Base-by-base conservation (phyloP, 2,113 vertebrate genomes). In the Calonectris borealis region DNA sequence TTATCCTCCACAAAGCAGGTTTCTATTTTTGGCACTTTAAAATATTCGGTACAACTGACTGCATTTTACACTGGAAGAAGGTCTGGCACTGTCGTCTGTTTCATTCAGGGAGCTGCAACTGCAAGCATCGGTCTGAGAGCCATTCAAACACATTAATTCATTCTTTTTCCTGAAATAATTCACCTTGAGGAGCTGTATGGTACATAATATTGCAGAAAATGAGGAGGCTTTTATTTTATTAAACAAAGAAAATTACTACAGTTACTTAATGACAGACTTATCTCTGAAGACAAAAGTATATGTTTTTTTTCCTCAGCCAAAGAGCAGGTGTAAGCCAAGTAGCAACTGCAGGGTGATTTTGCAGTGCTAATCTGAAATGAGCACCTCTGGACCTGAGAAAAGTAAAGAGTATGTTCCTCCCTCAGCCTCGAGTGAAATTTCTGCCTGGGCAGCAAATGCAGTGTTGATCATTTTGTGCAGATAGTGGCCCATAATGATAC, bases 1-100 rank as follows among this genome's bases (percentile, higher is more conserved):
- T 94, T 97, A 88, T 94, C 90, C 88, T 94, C 38, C 83, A 94
- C 92, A 94, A 97, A 98, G 96, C 7, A 9, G 40, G 79, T 78
- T 98, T 97, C 98, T 98, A 96, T 97, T 97, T 98, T 97, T 96
- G 92, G 97, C 64, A 54, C 72, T 93, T 95, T 83, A 84, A 97
- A 96, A 96, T 80, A 88, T 93, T 96, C 75, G 46, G 89, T 97
- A 83, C 96, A 97, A 85, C 71, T 96, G 97, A 94, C 93, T 95
- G 90, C 79, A n/a, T 96, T 95, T 95, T 95, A 75, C 83, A 58
- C 69, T 83, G 86, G 79, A 87, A 81, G 88, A 82, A 87, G 94
- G 64, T 75, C 88, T 95, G 96, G 88, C 91, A 58, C 87, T 88
- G 54, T 95, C 92, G 93, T 97, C 78, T 55, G 64, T 83, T 92